Evolutionary conservation across 2,797 vertebrate species (phyloP), one percentile per base, ranked within the genome.

Genomic region (Anomalospiza imberbis): DNA sequence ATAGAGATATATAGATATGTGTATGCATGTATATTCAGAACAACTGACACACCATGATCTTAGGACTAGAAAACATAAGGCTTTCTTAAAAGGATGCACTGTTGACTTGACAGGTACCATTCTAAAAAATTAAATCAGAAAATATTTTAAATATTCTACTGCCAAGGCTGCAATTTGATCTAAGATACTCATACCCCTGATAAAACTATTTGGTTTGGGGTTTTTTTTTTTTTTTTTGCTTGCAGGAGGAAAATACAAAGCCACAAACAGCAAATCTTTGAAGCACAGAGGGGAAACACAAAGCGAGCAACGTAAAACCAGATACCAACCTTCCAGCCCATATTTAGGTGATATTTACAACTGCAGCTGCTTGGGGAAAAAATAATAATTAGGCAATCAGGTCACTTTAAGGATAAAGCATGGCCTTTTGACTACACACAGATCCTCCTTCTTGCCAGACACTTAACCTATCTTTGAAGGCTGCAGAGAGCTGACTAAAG

Each of bases 401-500:
- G 66, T 92, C 54, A 86, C 29, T 96, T 89, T 89, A 58, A 87
- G 63, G 67, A 91, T 66, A 85, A 91, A 88, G 47, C 4, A 31
- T 45, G 28, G 18, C 67, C 58, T 31, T 72, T 70, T 36, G 47
- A 84, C n/a, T 63, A 71, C 6, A 78, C 17, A 63, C 3, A 83
- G 45, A 88, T 38, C 17, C 14, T 84, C 13, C 32, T 88, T 81
- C 51, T 1, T 1, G 6, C 40, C 25, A 94, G 60, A 65, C 58
- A 88, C 50, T 83, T 77, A 67, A 83, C 24, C 54, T 61, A 62
- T 13, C 73, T 91, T 58, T 79, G 74, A 94, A 85, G 63, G 32
- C 40, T 86, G 47, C 19, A 53, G 40, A 72, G 32, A 76, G 58
- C 11, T 83, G 47, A 61, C 77, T 88, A 12, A 83, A 68, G 38